phyloP scores from a whole-genome alignment of 2,113 vertebrate species.

The Archilochus colubris region DNA sequence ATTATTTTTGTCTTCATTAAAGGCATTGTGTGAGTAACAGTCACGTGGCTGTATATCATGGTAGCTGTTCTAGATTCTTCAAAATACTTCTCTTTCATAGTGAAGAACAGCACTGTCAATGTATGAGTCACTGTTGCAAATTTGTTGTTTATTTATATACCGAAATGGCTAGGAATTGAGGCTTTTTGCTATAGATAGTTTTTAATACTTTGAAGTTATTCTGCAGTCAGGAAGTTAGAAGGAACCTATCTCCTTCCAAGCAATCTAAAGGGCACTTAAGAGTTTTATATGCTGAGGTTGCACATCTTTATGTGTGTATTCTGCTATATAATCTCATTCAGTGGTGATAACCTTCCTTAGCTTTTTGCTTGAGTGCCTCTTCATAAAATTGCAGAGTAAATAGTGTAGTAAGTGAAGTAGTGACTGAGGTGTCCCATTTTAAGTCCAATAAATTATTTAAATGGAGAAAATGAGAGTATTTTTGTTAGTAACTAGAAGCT shows the following conservation, averaged over 20 bases:
- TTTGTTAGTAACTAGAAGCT: neutral
- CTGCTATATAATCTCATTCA: neutral
- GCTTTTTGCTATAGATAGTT: neutral
- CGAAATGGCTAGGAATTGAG: neutral
- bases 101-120: neutral
- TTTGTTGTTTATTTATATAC: neutral
- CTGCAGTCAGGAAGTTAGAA: neutral
- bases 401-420: slow-evolving; percentile 8
- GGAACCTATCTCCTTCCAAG: neutral
- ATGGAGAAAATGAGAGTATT: neutral
- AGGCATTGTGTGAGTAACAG: neutral
- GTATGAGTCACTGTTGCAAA: accelerated
- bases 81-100: neutral
- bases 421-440: neutral
- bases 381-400: slow-evolving; percentile 34
- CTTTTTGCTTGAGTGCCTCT: slow-evolving; percentile 10
- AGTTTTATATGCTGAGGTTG: neutral
- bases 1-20: neutral
- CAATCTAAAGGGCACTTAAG: neutral
- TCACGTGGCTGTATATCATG: neutral
- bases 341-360: slow-evolving; percentile 1
- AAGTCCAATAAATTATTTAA: slow-evolving; percentile 15
- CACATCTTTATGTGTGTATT: slow-evolving; percentile 24
- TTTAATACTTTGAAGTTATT: neutral
- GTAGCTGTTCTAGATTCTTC: neutral